These are phyloP conservation scores for Siderastrea siderea DNA, from an alignment of 92 coral and sea anemone genomes.

Conservation along the genomic window DNA sequence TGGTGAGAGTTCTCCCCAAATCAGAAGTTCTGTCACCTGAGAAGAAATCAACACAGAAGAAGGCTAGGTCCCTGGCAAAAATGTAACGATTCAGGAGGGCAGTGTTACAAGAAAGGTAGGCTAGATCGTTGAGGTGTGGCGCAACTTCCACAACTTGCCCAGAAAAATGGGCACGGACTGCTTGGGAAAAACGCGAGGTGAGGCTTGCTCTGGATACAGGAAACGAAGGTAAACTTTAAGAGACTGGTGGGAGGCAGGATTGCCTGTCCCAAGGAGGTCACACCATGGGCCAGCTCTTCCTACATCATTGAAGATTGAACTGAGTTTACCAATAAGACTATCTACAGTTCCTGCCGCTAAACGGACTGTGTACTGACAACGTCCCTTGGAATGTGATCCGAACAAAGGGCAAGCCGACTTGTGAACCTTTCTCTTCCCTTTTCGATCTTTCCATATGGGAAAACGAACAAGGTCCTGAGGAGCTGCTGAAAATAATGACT, in stretches of 20 bases:
- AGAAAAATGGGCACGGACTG: constrained; percentile 32
- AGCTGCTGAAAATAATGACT: no score
- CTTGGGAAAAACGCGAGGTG: constrained; percentile 37
- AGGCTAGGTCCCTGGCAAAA: constrained; percentile 27
- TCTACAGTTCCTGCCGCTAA: constrained; percentile 3
- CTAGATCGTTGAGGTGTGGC: not conserved
- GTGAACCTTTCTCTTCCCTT: constrained; percentile 16
- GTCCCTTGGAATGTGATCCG: constrained; percentile 16
- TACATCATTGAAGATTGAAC: constrained; percentile 5
- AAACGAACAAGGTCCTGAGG: constrained; percentile 23
- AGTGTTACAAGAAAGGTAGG: not conserved
- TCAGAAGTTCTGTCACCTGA: constrained; percentile 42
- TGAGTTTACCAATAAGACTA: constrained; percentile 8
- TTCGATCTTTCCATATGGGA: constrained; percentile 37
- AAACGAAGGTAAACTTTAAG: constrained; percentile 16
- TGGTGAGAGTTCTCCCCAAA: constrained; percentile 14
- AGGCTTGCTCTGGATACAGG: constrained; percentile 19
- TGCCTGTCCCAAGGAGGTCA: constrained; percentile 6
- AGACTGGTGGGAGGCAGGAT: constrained; percentile 20
- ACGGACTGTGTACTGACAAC: constrained; percentile 6
- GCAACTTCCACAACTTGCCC: constrained; percentile 12
- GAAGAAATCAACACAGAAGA: constrained; percentile 33
- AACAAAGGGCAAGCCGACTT: not conserved
- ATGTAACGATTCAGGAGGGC: constrained; percentile 4
- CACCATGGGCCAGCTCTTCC: constrained; percentile 19